phyloP scores from a whole-genome alignment of 2,797 vertebrate species.

The Ambastaia sidthimunki region DNA sequence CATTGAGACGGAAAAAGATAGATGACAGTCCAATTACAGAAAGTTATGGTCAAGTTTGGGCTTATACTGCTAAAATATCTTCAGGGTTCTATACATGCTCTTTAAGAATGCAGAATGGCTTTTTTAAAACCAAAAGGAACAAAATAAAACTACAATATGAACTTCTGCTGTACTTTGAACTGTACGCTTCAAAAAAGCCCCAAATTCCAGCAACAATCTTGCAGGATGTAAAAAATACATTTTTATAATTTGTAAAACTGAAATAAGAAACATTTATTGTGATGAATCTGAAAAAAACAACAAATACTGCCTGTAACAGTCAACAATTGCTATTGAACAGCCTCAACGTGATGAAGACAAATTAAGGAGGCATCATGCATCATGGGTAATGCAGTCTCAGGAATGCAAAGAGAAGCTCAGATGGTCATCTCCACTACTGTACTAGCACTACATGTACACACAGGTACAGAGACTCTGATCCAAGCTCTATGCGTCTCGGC shows the following conservation, averaged over 20 bases:
- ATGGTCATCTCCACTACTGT: conserved; percentile 48
- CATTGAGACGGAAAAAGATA: conserved; percentile 65
- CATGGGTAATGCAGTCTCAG: conserved; percentile 68
- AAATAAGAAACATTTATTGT: conserved; percentile 17
- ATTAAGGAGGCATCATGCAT: conserved; percentile 58
- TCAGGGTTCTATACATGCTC: conserved; percentile 47
- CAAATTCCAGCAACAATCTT: conserved; percentile 40
- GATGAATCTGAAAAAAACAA: conserved; percentile 48
- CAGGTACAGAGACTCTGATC: conserved; percentile 49
- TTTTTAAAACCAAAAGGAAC: conserved; percentile 26
- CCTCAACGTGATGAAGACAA: conserved; percentile 55
- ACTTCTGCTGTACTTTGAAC: conserved; percentile 50
- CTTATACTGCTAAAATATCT: conserved; percentile 40
- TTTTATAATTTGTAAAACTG: conserved; percentile 24
- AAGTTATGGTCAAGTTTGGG: conserved; percentile 49
- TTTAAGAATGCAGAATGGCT: conserved; percentile 24
- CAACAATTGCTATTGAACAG: conserved; percentile 72
- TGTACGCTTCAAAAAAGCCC: conserved; percentile 37
- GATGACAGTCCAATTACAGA: conserved; percentile 67
- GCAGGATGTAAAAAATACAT: conserved; percentile 34
- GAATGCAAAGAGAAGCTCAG: conserved; percentile 63
- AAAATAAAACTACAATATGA: conserved; percentile 49
- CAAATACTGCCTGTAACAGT: conserved; percentile 80
- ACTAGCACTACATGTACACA: conserved; percentile 46
- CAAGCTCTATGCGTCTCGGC: conserved; percentile 52